These are phyloP conservation scores for Halocynthia roretzi DNA, from an alignment of 23 tunicate genomes.

Conservation along the genomic window DNA sequence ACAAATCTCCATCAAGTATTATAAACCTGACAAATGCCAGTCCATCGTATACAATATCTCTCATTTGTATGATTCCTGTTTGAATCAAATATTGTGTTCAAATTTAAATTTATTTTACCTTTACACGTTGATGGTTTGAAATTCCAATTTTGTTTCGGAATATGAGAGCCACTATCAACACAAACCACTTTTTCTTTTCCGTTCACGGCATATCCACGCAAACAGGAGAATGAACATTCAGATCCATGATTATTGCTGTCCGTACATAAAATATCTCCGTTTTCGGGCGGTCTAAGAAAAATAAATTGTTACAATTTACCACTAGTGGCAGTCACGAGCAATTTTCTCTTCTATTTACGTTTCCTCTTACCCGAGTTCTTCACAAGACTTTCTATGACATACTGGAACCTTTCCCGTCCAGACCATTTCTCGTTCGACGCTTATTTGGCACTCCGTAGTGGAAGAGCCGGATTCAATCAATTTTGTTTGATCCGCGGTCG, in stretches of 20 bases:
- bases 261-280: conserved; percentile 10
- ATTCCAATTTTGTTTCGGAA: conserved; percentile 7
- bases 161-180: neutral
- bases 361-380: conserved; percentile 4
- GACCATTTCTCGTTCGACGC: neutral
- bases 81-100: too few species aligned
- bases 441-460: conserved; percentile 3
- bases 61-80: too few species aligned
- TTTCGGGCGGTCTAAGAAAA: neutral
- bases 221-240: neutral
- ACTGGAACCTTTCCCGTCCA: conserved; percentile 10
- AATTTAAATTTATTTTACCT: too few species aligned
- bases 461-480: neutral
- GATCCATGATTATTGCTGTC: conserved; percentile 14
- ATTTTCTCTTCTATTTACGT: neutral
- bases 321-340: neutral
- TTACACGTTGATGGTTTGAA: neutral
- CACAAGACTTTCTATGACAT: conserved; percentile 14
- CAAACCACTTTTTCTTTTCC: neutral
- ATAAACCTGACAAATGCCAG: too few species aligned
- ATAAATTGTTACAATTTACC: neutral
- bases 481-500: neutral
- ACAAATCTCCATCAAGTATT: too few species aligned
- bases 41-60: neutral
- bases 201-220: neutral